Base-by-base conservation (phyloP, 2,888 invertebrate species). In the Hypsopygia costalis region DNA sequence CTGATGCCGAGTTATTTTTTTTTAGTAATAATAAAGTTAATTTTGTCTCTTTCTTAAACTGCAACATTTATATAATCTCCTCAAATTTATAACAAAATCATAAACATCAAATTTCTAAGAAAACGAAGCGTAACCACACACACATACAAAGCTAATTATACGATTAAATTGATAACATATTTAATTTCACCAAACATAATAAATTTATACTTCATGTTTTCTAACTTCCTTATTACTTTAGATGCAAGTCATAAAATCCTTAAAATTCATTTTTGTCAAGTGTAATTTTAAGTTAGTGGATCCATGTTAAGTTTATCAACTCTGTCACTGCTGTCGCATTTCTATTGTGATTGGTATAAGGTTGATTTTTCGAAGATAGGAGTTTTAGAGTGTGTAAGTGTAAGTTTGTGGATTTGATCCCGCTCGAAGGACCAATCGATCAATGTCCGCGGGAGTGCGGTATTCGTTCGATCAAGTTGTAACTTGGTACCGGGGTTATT, bases 391-490 rank as follows among this genome's bases (percentile, higher is more conserved):
- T 5, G 12, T 25, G 33, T 20, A 27, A 16, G 16, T 33, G 16
- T 33, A 39, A 32, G 33, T 34, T 33, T 16, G 39, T 27, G 6
- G 27, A 28, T 12, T 33, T 30, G 7, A 28, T 36, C 29, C 25
- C 22, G 34, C 16, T 41, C 40, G 43, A 43, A 44, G 41, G 35
- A 28, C 30, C 34, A 30, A 49, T 52, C 47, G 33, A 46, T 52
- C 52, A 50, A 48, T 28, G 52, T 50, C 52, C 10, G 7, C 10
- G 6, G 36, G 32, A 45, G 34, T 44, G 28, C 12, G 33, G 34
- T 41, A 37, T 43, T 41, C 43, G 40, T 43, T 52, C 52, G 36
- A 52, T 52, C 52, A 52, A 44, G 34, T 35, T 35, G 40, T 43
- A 34, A 42, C 44, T 44, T 41, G 37, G 40, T 43, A 34, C 25